Evolutionary conservation across 2,888 invertebrate genomes (phyloP).

Genomic region (Candidula unifasciata): DNA sequence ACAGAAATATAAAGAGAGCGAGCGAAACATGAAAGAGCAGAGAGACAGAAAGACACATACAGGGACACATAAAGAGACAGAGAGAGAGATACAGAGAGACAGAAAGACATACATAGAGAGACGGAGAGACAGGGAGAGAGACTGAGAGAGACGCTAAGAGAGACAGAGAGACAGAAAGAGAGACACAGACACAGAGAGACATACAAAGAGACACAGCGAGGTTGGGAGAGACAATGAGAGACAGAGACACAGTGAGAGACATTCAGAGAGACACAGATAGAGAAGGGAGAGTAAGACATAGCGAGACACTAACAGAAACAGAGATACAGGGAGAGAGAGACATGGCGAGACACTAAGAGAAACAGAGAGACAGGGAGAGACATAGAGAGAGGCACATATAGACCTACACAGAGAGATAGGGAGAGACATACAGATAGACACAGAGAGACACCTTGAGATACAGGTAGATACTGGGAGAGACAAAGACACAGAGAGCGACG

Average conservation of each 20-base stretch:
- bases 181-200: not conserved
- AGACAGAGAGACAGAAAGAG: not conserved
- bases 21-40: not conserved
- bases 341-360: not conserved
- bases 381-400: not conserved
- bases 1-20: not conserved
- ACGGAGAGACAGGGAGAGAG: not conserved
- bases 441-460: too few relatives aligned
- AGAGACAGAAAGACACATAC: not conserved
- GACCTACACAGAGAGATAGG: too few relatives aligned
- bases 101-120: not conserved
- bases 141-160: not conserved
- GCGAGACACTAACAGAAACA: not conserved
- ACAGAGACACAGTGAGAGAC: conserved; percentile 11
- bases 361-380: not conserved
- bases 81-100: not conserved
- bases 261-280: not conserved
- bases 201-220: too few relatives aligned
- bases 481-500: not conserved
- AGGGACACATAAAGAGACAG: too few relatives aligned
- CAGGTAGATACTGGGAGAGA: too few relatives aligned
- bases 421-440: too few relatives aligned
- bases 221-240: conserved; percentile 5
- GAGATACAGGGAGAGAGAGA: not conserved
- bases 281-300: not conserved